Base-by-base conservation (phyloP, 2,113 vertebrate species). In the Leptocoma aspasia region DNA sequence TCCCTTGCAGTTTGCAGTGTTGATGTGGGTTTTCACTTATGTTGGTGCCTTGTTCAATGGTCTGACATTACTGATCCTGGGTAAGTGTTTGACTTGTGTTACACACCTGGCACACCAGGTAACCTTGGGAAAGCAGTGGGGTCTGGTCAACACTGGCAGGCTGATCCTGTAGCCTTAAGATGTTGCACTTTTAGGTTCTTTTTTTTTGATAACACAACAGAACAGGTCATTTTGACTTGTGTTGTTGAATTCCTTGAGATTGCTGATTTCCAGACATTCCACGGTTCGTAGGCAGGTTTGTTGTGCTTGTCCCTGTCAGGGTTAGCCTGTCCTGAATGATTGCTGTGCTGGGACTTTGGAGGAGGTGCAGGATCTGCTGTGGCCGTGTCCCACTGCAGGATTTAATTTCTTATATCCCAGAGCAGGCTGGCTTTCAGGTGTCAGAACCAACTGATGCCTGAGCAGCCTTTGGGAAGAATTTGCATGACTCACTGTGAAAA, bases 21-120 rank as follows among this genome's bases (percentile, higher is more conserved):
- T 99, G 97, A 99, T 99, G 99, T 99, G 99, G 99, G 98, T 99
- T 37, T 98, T 99, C 96, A 99, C 99, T 66, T 99, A 99, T 27
- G 98, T 99, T 57, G 99, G 99, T 97, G 99, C 99, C 97, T 98
- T 99, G 98, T 99, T 99, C 97, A 99, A 99, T 93, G 99, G 99
- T 75, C 98, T 99, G 96, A 99, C 99, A 61, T 97, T 99, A 27
- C 97, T 99, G 92, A 99, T 99, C 94, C 97, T 99, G 94, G 98
- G 99, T 99, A 98, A 99, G 99, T 97, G 52, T 78, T 64, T 52
- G 57, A 66, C 53, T 26, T 15, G 45, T 8, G 20, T 71, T 60
- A 27, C 30, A 20, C 52, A 47, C 28, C 57, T 54, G 65, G 14
- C 56, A 41, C 89, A 20, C 44, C 53, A 19, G 31, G 9, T 7